phyloP scores from a whole-genome alignment of 2,888 invertebrate species.

The Dasysyrphus tricinctus region DNA sequence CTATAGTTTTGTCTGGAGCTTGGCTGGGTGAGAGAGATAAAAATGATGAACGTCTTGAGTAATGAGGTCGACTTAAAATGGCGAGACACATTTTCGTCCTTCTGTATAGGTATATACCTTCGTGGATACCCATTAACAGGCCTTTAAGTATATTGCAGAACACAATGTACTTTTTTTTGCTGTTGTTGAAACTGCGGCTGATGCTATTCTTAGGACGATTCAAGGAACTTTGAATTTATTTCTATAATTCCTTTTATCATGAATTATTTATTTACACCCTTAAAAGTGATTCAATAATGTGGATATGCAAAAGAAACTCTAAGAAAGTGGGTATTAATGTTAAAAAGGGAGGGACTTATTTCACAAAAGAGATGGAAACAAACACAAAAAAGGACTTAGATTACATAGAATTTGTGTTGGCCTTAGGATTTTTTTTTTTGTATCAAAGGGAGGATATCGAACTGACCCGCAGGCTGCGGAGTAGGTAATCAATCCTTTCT shows the following conservation, averaged over 20 bases:
- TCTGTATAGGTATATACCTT: constrained; percentile 9
- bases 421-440: constrained; percentile 4
- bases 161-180: constrained; percentile 12
- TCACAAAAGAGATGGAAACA: neutral
- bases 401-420: constrained; percentile 31
- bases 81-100: constrained; percentile 72
- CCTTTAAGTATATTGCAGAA: constrained; percentile 9
- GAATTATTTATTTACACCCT: constrained; percentile 61
- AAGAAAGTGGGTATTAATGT: constrained; percentile 39
- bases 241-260: constrained; percentile 43
- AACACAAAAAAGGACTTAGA: constrained; percentile 13
- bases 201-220: constrained; percentile 1
- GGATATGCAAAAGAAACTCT: constrained; percentile 39
- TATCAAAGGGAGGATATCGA: constrained; percentile 17
- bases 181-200: neutral
- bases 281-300: constrained; percentile 32
- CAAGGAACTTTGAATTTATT: constrained; percentile 59
- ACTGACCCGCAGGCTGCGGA: constrained; percentile 26
- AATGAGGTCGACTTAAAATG: constrained; percentile 73
- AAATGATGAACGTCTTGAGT: constrained; percentile 75
- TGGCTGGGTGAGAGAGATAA: constrained; percentile 66
- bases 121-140: constrained; percentile 49
- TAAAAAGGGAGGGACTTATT: constrained; percentile 21
- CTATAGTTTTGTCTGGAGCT: constrained; percentile 26
- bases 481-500: constrained; percentile 36